These are phyloP conservation scores for Drosophila subsilvestris DNA, from an alignment of 2,888 invertebrate genomes.

Conservation along the genomic window DNA sequence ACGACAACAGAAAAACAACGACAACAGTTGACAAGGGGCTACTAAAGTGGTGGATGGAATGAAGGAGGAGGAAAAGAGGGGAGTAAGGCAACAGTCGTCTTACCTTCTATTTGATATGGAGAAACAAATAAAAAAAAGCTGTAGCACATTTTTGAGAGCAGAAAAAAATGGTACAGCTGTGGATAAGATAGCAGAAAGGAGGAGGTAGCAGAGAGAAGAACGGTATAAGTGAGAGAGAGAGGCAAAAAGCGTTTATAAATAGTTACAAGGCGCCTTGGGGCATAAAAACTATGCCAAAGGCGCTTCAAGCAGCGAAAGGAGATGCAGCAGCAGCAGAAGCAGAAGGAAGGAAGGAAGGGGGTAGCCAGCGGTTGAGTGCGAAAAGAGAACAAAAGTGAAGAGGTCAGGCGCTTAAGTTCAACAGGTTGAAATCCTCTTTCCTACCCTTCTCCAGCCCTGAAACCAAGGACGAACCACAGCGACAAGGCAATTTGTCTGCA, in stretches of 20 bases:
- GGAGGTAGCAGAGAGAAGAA: constrained; percentile 14
- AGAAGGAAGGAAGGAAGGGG: background rate
- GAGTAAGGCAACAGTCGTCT: no score
- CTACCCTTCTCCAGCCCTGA: background rate
- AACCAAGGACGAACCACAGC: background rate
- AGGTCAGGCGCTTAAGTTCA: background rate
- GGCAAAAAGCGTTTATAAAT: constrained; percentile 57
- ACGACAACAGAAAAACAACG: constrained; percentile 54
- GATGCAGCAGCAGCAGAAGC: background rate
- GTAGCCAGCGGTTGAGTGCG: background rate
- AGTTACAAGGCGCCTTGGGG: constrained; percentile 68
- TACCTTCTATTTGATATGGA: no score
- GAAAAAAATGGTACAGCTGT: constrained; percentile 28
- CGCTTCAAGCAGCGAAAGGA: constrained; percentile 42
- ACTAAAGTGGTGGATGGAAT: constrained; percentile 6
- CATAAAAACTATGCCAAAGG: constrained; percentile 71
- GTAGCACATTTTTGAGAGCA: constrained; percentile 21
- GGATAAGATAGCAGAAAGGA: background rate
- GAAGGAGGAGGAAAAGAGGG: background rate
- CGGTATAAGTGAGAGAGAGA: constrained; percentile 32
- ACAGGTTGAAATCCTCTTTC: background rate
- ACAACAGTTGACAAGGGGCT: constrained; percentile 75
- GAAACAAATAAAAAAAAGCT: no score
- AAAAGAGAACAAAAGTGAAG: background rate
- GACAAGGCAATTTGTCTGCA: background rate